Evolutionary conservation across 2,797 vertebrate genomes (phyloP), one percentile per base, ranked within the genome.

Genomic region (Hozukius guyotensis): DNA sequence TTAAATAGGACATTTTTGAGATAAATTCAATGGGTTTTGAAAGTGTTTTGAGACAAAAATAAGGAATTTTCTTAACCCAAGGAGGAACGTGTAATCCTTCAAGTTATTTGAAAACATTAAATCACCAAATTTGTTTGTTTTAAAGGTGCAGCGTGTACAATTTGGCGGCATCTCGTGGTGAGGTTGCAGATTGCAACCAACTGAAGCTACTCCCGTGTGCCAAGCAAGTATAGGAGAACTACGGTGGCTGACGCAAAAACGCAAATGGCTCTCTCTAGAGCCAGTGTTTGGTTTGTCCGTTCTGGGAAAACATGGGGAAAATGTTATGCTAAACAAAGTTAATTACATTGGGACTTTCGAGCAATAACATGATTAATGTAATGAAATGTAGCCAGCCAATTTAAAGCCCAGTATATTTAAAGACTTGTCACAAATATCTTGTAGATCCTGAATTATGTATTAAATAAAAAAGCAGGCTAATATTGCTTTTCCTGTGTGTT

Each of bases 371-470:
- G 66, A 36, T n/a, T 24, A 25, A 49, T 68, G 38, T 55, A 4
- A 72, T 63, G 11, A 78, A 78, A 61, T 34, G 27, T 1, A 69
- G 25, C 34, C 16, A n/a, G 62, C 13, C 13, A 5, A 70, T 66
- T 77, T 66, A 66, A 69, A 70, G 65, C 20, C 61, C 34, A 18
- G 62, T 42, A 25, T 25, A 42, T 42, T 3, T 25, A 25, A 27
- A 56, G 42, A 34, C 66, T 75, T 77, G 49, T 25, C n/a, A 75
- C 29, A 69, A 66, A 72, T 75, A 55, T 65, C 67, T 80, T 2
- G 62, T 32, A 49, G 49, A 72, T 7, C 1, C n/a, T 83, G 42
- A 80, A 53, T 52, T 52, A 52, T 52, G 49, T n/a, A 52, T 52
- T 20, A 52, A 52, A 52, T 52, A 52, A 52, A 52, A 52, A 52